Percentiles rank a stretch among this genome's conserved stretches.
These are phyloP conservation scores for Sarcophaga variegata DNA, from an alignment of 2,888 invertebrate genomes.

Conservation along the genomic window DNA sequence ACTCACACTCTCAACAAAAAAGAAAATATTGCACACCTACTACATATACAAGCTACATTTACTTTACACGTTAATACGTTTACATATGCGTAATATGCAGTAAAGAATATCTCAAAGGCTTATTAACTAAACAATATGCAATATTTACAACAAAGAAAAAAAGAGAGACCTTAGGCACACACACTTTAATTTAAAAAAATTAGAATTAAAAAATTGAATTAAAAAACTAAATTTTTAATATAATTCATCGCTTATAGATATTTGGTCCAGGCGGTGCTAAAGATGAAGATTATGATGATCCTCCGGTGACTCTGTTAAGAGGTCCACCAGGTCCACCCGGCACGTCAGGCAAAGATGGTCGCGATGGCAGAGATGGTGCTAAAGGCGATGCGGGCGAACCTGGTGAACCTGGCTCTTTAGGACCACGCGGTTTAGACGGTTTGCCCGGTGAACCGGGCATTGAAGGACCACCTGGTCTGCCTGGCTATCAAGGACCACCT, in stretches of 20 bases:
- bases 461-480: constrained; percentile 91
- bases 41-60: constrained; percentile 21
- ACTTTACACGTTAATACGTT: neutral
- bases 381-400: constrained; percentile 85
- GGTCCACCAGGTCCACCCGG: constrained; percentile 87
- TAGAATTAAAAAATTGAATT: neutral
- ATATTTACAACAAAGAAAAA: constrained; percentile 45
- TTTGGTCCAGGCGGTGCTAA: constrained; percentile 82
- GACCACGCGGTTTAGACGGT: constrained; percentile 89
- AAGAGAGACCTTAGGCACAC: constrained; percentile 23
- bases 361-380: constrained; percentile 82
- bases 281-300: constrained; percentile 82
- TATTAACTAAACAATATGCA: constrained; percentile 67
- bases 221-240: neutral
- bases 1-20: constrained; percentile 22
- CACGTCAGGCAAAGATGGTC: constrained; percentile 79
- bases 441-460: constrained; percentile 90
- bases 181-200: neutral
- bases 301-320: constrained; percentile 83
- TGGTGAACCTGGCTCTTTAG: constrained; percentile 90
- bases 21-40: constrained; percentile 7
- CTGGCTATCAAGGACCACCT: constrained; percentile 91
- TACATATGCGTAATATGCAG: neutral
- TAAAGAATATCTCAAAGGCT: constrained; percentile 23
- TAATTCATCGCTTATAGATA: constrained; percentile 74